phyloP scores from a whole-genome alignment of 2,888 invertebrate genomes.

The Gymnoscelis rufifasciata region DNA sequence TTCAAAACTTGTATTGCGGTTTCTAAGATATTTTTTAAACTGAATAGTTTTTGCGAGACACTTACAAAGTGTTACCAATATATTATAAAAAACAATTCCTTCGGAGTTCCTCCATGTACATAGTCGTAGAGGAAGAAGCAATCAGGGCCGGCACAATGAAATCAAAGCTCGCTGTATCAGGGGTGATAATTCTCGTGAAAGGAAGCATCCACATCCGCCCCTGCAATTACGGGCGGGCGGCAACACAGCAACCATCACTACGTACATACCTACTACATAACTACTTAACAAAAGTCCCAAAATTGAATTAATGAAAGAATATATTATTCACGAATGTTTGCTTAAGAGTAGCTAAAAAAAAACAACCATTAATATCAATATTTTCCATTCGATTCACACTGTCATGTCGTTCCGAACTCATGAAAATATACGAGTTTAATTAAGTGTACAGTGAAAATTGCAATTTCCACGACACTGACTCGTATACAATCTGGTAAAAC shows the following conservation, averaged over 20 bases:
- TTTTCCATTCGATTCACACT: conserved; percentile 4
- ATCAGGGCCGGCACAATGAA: conserved; percentile 1
- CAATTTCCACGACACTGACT: conserved; percentile 23
- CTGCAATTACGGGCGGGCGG: conserved; percentile 20
- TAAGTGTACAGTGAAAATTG: conserved; percentile 23
- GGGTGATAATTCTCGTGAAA: conserved; percentile 6
- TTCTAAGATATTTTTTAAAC: too few relatives aligned
- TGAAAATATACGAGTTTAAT: conserved; percentile 25
- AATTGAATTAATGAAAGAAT: too few relatives aligned
- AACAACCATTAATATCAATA: conserved; percentile 6
- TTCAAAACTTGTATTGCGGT: too few relatives aligned
- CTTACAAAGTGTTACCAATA: too few relatives aligned
- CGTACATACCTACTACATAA: too few relatives aligned
- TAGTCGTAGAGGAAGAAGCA: background rate
- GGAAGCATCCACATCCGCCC: conserved; percentile 11
- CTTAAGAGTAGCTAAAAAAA: too few relatives aligned
- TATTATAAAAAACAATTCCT: too few relatives aligned
- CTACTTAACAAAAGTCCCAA: too few relatives aligned
- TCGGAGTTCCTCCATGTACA: too few relatives aligned
- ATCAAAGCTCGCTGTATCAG: conserved; percentile 1
- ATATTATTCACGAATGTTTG: too few relatives aligned
- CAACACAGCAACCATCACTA: too few relatives aligned
- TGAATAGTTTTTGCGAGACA: too few relatives aligned
- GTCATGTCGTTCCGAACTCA: conserved; percentile 11
- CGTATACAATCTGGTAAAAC: conserved; percentile 19